Conservation (phyloP, 1,140 invertebrate species). For the Phymorhynchus buccinoides region DNA sequence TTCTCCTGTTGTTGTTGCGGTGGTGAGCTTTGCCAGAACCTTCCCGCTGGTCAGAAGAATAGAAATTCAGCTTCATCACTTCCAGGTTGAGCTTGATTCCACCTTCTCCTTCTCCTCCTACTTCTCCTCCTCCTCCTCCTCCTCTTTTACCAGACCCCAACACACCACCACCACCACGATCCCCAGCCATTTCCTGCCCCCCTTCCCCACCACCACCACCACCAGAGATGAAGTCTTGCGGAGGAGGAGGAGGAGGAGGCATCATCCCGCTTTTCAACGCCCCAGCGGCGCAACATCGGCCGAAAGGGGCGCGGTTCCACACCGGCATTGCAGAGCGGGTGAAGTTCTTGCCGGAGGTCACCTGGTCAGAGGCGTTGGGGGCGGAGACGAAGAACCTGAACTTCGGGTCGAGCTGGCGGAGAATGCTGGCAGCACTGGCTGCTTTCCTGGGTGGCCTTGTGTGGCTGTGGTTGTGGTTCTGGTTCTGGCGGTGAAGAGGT, state of each 20-base stretch:
- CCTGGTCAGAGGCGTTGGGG: background rate
- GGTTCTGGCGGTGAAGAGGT: background rate
- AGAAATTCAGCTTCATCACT: slow-evolving; percentile 4
- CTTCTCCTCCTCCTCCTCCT: background rate
- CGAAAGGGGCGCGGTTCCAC: slow-evolving; percentile 9
- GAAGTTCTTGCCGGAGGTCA: background rate
- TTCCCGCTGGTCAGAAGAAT: background rate
- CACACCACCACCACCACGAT: background rate
- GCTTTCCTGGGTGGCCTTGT: background rate
- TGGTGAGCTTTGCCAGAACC: too few species aligned
- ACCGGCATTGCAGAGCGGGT: background rate
- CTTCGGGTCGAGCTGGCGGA: slow-evolving; percentile 5
- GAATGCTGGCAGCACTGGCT: background rate
- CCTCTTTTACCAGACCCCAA: background rate
- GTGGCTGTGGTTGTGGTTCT: too few species aligned
- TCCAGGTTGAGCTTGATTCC: background rate
- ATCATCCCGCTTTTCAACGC: too few species aligned
- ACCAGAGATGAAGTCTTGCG: background rate
- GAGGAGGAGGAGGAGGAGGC: background rate
- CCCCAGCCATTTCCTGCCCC: background rate
- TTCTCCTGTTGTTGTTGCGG: background rate
- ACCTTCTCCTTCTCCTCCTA: background rate
- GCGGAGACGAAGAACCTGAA: background rate
- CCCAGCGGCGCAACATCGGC: background rate
- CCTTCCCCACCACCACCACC: background rate